Evolutionary conservation across 2,888 invertebrate species (phyloP).

Genomic region (Cheilosia scutellata): DNA sequence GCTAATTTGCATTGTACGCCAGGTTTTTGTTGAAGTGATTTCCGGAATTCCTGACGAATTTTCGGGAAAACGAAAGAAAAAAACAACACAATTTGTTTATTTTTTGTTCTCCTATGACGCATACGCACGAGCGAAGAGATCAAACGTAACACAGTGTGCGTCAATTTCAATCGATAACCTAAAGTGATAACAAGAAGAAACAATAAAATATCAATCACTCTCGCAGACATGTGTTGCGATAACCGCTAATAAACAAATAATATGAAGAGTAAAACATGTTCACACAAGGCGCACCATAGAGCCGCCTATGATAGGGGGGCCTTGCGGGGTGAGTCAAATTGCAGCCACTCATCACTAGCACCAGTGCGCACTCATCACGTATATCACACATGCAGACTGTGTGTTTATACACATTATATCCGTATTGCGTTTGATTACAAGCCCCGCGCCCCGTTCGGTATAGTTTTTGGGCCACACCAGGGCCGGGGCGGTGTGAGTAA

Average conservation of each 20-base stretch:
- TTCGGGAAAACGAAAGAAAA: slow-evolving; percentile 8
- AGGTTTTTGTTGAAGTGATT: slow-evolving; percentile 15
- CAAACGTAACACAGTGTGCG: slow-evolving; percentile 62
- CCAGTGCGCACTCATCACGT: slow-evolving; percentile 32
- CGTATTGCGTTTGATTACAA: slow-evolving; percentile 44
- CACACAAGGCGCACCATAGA: slow-evolving; percentile 30
- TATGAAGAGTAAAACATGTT: slow-evolving; percentile 53
- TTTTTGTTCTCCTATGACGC: slow-evolving; percentile 29
- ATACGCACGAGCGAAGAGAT: slow-evolving; percentile 15
- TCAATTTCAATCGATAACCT: slow-evolving; percentile 69
- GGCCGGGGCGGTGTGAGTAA: slow-evolving; percentile 51
- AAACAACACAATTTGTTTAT: neutral
- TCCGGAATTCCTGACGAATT: slow-evolving; percentile 41
- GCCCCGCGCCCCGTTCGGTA: neutral
- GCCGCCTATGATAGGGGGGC: slow-evolving; percentile 13
- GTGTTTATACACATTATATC: slow-evolving; percentile 52
- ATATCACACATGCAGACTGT: slow-evolving; percentile 36
- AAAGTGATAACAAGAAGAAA: slow-evolving; percentile 59
- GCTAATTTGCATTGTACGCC: slow-evolving; percentile 38
- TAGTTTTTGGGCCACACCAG: slow-evolving; percentile 22
- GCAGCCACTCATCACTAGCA: slow-evolving; percentile 65
- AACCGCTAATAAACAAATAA: slow-evolving; percentile 62
- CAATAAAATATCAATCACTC: slow-evolving; percentile 73
- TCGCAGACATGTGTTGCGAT: slow-evolving; percentile 50
- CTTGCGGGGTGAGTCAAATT: slow-evolving; percentile 62